A percentile compares a stretch with the other conserved stretches of the same genome.
Conservation (phyloP, 1,140 invertebrate genomes). For the silkworm (Bombyx mori) region ASM3026992v2 NC_085121.1:8833001-8833500, state of each 20-base stretch:
- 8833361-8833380: slow-evolving; percentile 27
- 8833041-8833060: no score
- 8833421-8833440: slow-evolving; percentile 16
- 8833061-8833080: no score
- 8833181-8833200: slow-evolving; percentile 20
- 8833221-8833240: slow-evolving; percentile 19
- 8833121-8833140: no score
- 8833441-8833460: slow-evolving; percentile 44
- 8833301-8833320: background rate
- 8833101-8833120: no score
- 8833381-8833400: slow-evolving; percentile 41
- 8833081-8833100: no score
- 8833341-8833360: slow-evolving; percentile 31
- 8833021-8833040: no score
- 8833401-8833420: slow-evolving; percentile 50
- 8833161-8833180: no score
- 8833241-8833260: slow-evolving; percentile 28
- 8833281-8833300: slow-evolving; percentile 11
- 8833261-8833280: slow-evolving; percentile 22
- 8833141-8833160: no score
- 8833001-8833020: no score
- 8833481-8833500: slow-evolving; percentile 38
- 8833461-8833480: slow-evolving; percentile 39
- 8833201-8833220: slow-evolving; percentile 28
- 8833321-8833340: slow-evolving; percentile 9